Conservation (phyloP, 2,888 invertebrate species). For the Elaeidobius kamerunicus region DNA sequence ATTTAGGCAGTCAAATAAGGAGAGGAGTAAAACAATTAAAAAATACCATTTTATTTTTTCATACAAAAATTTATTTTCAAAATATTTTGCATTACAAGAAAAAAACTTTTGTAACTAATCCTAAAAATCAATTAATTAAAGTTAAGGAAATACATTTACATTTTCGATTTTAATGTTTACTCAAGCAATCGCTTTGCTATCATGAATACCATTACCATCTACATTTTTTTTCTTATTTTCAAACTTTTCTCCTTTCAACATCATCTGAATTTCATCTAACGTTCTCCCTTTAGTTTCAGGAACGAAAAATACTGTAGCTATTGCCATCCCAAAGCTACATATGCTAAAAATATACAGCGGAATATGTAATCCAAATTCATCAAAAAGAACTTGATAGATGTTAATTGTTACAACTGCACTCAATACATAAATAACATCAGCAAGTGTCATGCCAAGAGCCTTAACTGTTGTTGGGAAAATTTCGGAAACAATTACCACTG, state of each 20-base stretch:
- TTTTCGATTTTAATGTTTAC: too few species aligned
- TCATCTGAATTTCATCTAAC: constrained; percentile 45
- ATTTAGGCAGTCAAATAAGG: too few species aligned
- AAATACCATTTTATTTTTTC: too few species aligned
- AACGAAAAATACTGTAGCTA: constrained; percentile 43
- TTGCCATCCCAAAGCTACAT: constrained; percentile 41
- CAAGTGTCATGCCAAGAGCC: constrained; percentile 47
- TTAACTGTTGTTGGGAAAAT: constrained; percentile 48
- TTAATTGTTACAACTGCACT: constrained; percentile 43
- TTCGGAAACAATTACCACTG: constrained; percentile 46
- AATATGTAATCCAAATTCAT: constrained; percentile 41
- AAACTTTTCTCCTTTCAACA: constrained; percentile 36
- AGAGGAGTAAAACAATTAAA: too few species aligned
- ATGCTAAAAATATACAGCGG: constrained; percentile 45
- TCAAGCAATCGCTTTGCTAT: too few species aligned
- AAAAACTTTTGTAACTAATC: too few species aligned
- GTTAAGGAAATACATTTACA: too few species aligned
- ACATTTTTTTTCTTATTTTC: constrained; percentile 19
- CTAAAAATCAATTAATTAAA: too few species aligned
- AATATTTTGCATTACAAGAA: too few species aligned
- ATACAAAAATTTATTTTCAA: too few species aligned
- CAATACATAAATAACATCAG: constrained; percentile 45
- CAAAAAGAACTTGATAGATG: constrained; percentile 40
- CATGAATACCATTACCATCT: too few species aligned
- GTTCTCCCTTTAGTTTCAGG: constrained; percentile 47